A percentile compares a stretch with the other conserved stretches of the same genome.
Evolutionary conservation across 2,888 invertebrate genomes (phyloP).

Genomic region (Cetonia aurata): DNA sequence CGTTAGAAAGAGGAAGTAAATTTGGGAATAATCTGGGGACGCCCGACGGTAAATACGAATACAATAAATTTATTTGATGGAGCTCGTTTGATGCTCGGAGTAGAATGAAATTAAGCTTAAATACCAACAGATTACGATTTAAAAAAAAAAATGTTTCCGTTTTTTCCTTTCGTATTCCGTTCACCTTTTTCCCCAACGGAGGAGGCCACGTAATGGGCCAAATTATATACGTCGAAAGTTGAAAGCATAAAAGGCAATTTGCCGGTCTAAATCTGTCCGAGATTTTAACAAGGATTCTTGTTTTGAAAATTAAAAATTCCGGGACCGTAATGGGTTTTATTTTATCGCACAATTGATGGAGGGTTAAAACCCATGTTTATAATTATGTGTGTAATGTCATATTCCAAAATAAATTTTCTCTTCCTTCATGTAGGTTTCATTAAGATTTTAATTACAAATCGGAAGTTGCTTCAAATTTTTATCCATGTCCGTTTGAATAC

Average conservation of each 20-base stretch:
- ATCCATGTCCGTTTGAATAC: background rate
- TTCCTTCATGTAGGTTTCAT: too few relatives aligned
- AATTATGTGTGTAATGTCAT: too few relatives aligned
- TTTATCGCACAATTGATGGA: too few relatives aligned
- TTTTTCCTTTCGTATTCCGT: slow-evolving; percentile 15
- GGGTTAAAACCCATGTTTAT: too few relatives aligned
- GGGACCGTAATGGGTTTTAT: background rate
- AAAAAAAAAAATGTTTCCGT: slow-evolving; percentile 10
- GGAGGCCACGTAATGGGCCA: slow-evolving; percentile 13
- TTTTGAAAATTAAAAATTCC: slow-evolving; percentile 13
- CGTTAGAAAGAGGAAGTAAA: background rate
- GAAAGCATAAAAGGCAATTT: slow-evolving; percentile 29
- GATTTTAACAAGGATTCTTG: slow-evolving; percentile 18
- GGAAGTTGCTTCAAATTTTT: too few relatives aligned
- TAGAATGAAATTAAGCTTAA: slow-evolving; percentile 35
- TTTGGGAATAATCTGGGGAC: background rate
- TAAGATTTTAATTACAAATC: too few relatives aligned
- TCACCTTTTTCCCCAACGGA: slow-evolving; percentile 3
- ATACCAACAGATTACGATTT: slow-evolving; percentile 20
- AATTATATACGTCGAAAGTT: slow-evolving; percentile 24
- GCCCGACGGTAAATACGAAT: slow-evolving; percentile 24
- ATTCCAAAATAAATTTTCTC: too few relatives aligned
- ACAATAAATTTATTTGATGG: slow-evolving; percentile 28
- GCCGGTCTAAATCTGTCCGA: background rate
- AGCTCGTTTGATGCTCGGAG: slow-evolving; percentile 4